A percentile compares a stretch with the other conserved stretches of the same genome.
These are phyloP conservation scores for Dendrolimus houi DNA, from an alignment of 2,888 invertebrate genomes.

Conservation along the genomic window DNA sequence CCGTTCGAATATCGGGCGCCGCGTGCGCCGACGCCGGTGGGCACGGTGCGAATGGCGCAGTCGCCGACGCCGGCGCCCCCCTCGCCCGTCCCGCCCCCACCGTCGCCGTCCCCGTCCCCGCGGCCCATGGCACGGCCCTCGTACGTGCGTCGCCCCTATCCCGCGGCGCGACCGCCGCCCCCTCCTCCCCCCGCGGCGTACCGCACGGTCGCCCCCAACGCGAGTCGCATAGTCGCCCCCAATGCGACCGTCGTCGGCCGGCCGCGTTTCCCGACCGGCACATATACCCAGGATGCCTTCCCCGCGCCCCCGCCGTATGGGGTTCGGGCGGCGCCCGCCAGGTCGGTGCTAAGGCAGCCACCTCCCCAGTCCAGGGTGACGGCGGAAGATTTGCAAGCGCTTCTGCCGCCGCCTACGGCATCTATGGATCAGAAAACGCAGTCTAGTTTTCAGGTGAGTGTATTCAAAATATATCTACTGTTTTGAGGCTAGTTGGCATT, in stretches of 20 bases:
- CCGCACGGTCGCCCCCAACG: conserved; percentile 19
- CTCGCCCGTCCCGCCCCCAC: conserved; percentile 12
- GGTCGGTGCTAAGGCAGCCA: conserved; percentile 21
- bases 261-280: conserved; percentile 19
- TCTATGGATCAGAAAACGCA: conserved; percentile 79
- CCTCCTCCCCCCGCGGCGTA: conserved; percentile 18
- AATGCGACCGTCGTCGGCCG: conserved; percentile 16
- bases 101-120: conserved; percentile 17
- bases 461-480: no score
- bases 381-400: conserved; percentile 59
- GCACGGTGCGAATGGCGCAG: conserved; percentile 17
- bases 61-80: conserved; percentile 19
- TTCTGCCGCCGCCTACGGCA: conserved; percentile 66
- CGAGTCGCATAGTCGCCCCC: conserved; percentile 19
- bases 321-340: conserved; percentile 23
- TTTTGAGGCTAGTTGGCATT: no score
- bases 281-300: conserved; percentile 11
- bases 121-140: conserved; percentile 17
- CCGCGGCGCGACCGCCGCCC: conserved; percentile 18
- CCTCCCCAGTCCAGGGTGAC: conserved; percentile 39
- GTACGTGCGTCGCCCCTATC: conserved; percentile 22
- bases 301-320: conserved; percentile 24
- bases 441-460: conserved; percentile 72
- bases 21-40: conserved; percentile 20
- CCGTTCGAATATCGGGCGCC: conserved; percentile 55